A percentile compares a stretch with the other conserved stretches of the same genome.
phyloP scores from a whole-genome alignment of 2,888 invertebrate species.

The Hemaris fuciformis region DNA sequence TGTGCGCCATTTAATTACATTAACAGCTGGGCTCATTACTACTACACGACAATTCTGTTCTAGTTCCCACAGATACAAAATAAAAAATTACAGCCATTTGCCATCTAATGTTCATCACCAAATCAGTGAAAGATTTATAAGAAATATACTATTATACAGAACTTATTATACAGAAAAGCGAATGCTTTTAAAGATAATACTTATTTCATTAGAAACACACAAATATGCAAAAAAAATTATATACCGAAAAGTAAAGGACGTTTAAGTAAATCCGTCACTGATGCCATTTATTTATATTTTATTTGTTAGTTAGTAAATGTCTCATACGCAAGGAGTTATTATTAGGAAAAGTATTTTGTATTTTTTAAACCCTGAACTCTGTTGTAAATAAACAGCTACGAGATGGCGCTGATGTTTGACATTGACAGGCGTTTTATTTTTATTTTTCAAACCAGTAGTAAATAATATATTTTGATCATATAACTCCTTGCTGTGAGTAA shows the following conservation, averaged over 20 bases:
- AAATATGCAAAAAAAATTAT: too few species aligned
- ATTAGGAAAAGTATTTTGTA: too few species aligned
- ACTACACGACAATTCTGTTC: too few species aligned
- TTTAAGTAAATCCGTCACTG: neutral
- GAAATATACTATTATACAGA: neutral
- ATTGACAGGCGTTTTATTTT: neutral
- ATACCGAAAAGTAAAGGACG: neutral
- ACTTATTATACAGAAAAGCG: too few species aligned
- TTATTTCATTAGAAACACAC: too few species aligned
- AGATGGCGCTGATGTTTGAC: neutral
- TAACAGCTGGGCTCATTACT: too few species aligned
- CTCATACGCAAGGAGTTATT: neutral
- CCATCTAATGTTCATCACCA: neutral
- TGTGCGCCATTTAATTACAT: too few species aligned
- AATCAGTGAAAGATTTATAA: neutral
- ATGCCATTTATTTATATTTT: neutral
- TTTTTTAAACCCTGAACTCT: neutral
- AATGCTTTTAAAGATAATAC: too few species aligned
- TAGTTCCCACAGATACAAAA: too few species aligned
- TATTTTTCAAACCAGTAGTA: neutral
- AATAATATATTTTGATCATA: neutral
- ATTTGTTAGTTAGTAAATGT: neutral
- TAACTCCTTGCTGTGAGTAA: neutral
- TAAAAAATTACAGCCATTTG: neutral
- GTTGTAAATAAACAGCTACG: neutral